Conservation (phyloP, 2,113 vertebrate species). For the Passer domesticus region DNA sequence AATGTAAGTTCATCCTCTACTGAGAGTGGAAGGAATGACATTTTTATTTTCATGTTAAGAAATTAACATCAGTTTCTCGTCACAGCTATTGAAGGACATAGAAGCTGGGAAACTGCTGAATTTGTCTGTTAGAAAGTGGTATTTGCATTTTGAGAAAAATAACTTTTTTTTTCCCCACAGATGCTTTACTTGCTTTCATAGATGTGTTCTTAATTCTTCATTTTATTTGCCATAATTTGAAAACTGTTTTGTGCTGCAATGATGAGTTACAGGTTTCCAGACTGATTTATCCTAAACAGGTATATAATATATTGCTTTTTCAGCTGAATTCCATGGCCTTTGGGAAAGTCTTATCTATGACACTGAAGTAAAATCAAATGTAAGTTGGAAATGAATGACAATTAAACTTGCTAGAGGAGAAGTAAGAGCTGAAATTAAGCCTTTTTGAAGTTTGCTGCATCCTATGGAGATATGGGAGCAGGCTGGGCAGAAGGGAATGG, state of each 20-base stretch:
- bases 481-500: neutral
- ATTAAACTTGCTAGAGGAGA: neutral
- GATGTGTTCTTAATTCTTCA: neutral
- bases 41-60: neutral
- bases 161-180: neutral
- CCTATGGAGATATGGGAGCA: neutral
- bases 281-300: neutral
- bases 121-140: neutral
- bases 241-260: neutral
- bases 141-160: neutral
- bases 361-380: constrained; percentile 87
- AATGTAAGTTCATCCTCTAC: neutral
- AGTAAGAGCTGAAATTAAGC: neutral
- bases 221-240: neutral
- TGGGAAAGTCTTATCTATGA: constrained; percentile 98
- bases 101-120: neutral
- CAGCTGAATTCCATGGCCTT: constrained; percentile 93
- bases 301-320: constrained; percentile 37
- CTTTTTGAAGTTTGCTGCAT: neutral
- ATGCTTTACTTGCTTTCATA: neutral
- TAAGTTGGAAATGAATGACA: constrained; percentile 62
- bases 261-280: neutral
- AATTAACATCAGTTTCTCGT: neutral
- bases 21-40: neutral
- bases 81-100: neutral